Percentiles rank a stretch among this genome's conserved stretches.
Conservation (phyloP, 2,113 vertebrate genomes). For the Anseranas semipalmata region DNA sequence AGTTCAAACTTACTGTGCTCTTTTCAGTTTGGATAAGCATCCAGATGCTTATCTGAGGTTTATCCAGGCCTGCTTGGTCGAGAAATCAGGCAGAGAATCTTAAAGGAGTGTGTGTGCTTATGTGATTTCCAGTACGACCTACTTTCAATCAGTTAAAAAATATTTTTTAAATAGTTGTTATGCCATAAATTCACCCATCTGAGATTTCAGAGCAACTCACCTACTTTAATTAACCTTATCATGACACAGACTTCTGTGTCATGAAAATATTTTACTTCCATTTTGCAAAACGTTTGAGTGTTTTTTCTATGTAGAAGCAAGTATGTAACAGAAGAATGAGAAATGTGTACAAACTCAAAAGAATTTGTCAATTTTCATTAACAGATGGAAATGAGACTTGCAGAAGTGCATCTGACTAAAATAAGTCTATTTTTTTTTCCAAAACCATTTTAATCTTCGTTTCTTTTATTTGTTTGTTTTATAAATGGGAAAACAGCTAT, state of each 20-base stretch:
- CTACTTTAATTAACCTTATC: neutral
- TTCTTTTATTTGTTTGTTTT: neutral
- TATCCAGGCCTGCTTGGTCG: neutral
- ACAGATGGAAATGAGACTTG: neutral
- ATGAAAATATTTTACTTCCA: neutral
- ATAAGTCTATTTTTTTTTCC: neutral
- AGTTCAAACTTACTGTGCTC: neutral
- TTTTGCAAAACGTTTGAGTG: neutral
- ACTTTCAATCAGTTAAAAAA: neutral
- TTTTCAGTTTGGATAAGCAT: conserved; percentile 34
- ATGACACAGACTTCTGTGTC: neutral
- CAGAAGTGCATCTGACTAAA: neutral
- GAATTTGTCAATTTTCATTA: neutral
- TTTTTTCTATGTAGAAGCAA: neutral
- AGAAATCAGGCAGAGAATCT: conserved; percentile 4
- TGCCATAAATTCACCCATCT: neutral
- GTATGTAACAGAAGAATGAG: neutral
- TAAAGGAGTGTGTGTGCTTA: neutral
- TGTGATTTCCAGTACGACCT: neutral
- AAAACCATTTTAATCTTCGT: neutral
- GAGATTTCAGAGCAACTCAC: neutral
- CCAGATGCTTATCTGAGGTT: neutral
- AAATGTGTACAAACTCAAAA: neutral
- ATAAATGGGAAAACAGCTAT: neutral
- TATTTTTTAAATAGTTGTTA: neutral